phyloP scores from a whole-genome alignment of 1,140 invertebrate species.

The Brachionus asplanchnoidis region DNA sequence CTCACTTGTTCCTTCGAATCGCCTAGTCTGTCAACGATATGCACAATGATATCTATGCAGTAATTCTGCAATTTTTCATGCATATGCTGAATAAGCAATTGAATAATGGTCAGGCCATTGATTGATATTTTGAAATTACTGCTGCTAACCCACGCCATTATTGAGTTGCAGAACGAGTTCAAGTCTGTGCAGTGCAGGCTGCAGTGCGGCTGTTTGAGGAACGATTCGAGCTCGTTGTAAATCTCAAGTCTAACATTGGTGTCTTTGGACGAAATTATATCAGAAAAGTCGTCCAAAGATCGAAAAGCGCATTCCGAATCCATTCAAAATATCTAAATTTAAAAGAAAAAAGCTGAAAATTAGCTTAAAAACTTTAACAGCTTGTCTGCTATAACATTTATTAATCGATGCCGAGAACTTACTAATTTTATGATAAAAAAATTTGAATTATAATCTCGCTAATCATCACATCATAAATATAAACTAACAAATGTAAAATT shows the following conservation, averaged over 20 bases:
- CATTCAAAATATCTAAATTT: neutral
- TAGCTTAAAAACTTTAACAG: neutral
- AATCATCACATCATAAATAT: neutral
- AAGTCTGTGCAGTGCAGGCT: constrained; percentile 76
- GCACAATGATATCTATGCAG: constrained; percentile 63
- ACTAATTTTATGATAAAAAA: neutral
- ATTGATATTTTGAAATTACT: constrained; percentile 76
- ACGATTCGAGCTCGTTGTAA: constrained; percentile 70
- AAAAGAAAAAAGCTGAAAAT: neutral
- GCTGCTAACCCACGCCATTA: constrained; percentile 79
- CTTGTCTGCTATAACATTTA: neutral
- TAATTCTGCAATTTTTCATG: constrained; percentile 14
- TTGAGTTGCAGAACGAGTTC: constrained; percentile 74
- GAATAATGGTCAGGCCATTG: neutral
- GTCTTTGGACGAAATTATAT: constrained; percentile 73
- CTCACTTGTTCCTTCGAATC: constrained; percentile 55
- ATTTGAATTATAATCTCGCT: neutral
- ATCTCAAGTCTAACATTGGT: constrained; percentile 76
- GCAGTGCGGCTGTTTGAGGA: constrained; percentile 68
- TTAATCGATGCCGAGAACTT: neutral
- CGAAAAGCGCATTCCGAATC: constrained; percentile 4
- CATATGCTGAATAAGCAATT: neutral
- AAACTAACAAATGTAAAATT: neutral
- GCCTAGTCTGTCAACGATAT: constrained; percentile 75
- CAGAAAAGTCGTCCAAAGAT: constrained; percentile 64